These are phyloP conservation scores for Glaucomys volans DNA, from an alignment of 2,113 vertebrate genomes.

Conservation along the genomic window DNA sequence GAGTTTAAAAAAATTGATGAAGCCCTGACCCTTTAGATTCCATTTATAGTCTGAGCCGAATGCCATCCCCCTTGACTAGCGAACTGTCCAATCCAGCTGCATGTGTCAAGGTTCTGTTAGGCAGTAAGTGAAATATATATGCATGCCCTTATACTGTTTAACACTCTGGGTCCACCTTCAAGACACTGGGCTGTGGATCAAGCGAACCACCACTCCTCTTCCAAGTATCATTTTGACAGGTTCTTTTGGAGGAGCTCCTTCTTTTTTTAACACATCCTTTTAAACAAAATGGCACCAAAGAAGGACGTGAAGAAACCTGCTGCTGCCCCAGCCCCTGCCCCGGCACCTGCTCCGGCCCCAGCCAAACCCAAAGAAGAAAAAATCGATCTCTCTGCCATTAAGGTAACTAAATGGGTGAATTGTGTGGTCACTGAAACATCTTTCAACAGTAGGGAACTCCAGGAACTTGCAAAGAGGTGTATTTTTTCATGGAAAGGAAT, in stretches of 20 bases:
- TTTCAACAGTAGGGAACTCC: not conserved
- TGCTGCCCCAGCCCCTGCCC: constrained; percentile 78
- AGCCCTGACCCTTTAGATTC: constrained; percentile 88
- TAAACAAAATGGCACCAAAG: constrained; percentile 91
- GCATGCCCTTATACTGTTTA: constrained; percentile 87
- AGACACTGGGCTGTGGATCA: constrained; percentile 87
- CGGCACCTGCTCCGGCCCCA: constrained; percentile 80
- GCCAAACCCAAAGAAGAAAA: constrained; percentile 88
- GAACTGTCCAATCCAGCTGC: constrained; percentile 92
- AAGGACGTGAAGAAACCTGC: constrained; percentile 90
- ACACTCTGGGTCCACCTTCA: constrained; percentile 86
- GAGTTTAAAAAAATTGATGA: constrained; percentile 83
- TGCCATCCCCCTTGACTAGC: constrained; percentile 90
- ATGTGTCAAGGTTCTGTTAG: constrained; percentile 87
- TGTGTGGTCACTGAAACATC: constrained; percentile 76
- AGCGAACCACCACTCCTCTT: constrained; percentile 82
- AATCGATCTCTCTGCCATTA: constrained; percentile 90
- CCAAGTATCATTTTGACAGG: constrained; percentile 82
- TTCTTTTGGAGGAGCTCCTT: constrained; percentile 72
- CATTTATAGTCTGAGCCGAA: constrained; percentile 91
- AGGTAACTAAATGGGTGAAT: constrained; percentile 85
- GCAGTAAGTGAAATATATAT: constrained; percentile 93
- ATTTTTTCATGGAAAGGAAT: constrained; percentile 39
- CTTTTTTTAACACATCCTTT: constrained; percentile 74
- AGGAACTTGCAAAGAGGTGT: not conserved